Evolutionary conservation across 1,140 invertebrate species (phyloP), one percentile per base, ranked within the genome.

Genomic region (Halictus rubicundus): DNA sequence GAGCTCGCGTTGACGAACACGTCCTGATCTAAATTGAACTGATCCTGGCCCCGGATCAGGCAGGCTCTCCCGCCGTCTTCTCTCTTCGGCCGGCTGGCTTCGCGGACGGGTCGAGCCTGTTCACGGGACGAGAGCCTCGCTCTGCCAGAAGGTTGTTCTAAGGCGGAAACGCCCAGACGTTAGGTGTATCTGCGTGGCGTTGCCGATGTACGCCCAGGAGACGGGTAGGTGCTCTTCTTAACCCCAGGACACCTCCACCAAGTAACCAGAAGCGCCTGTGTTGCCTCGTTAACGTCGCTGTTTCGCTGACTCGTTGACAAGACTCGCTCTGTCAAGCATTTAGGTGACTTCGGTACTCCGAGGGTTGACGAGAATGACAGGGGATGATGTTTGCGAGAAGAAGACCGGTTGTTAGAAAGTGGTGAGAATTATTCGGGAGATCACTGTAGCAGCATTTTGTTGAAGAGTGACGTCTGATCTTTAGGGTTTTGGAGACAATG

Each of bases 161-260:
- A 87, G 87, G 88, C 88, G 89, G 90, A 90, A 91, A 90, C 91
- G 91, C 91, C 91, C 91, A 89, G 88, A 80, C 82, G 88, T 86
- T 87, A 85, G 87, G 65, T 86, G 88, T 88, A 81, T 78, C 76
- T 81, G 86, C 81, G 73, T 52, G 81, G 79, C 80, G 83, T 83
- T 76, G 74, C 78, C 61, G 85, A 87, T 86, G 78, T 88, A 90
- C 88, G 84, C 87, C 88, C 89, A 88, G 85, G 81, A 81, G 75
- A 85, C 68, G 70, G 37, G 61, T 80, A 80, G 77, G 72, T 70
- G 72, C 52, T 68, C 78, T 80, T 59, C 66, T 84, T 61, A 63
- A n/a, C 68, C 73, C 63, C 42, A 7, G 21, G 21, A 8, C n/a
- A 21, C 21, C n/a, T 57, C 54, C 19, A n/a, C n/a, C n/a, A n/a